Evolutionary conservation across 2,797 vertebrate genomes (phyloP), one percentile per base, ranked within the genome.

Genomic region (Hyperoplus immaculatus): DNA sequence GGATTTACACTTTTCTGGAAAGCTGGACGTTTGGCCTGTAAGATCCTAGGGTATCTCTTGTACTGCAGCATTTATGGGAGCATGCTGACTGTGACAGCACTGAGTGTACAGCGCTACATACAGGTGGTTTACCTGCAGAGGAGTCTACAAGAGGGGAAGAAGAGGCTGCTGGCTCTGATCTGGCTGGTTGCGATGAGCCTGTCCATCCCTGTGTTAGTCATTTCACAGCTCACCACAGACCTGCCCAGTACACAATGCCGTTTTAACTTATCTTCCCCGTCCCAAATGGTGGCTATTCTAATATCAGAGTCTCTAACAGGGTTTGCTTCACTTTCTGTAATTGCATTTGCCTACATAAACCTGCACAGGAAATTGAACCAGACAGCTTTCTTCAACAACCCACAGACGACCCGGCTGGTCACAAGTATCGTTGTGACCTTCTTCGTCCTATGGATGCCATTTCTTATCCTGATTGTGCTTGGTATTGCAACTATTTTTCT

Each of bases 81-180:
- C 38, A 0, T 68, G 3, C 45, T 87, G 57, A 93, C 75, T 15
- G 78, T 72, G 83, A 87, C 39, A 18, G 59, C 1, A 0, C 61
- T 94, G 56, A 91, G 92, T 7, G 11, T 94, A n/a, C 90, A 93
- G 72, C 84, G 87, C 7, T 93, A 84, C 68, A 5, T 93, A 2
- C 79, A 80, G 60, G 90, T 94, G 3, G 64, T 94, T 0, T 8
- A 88, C 8, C 50, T 14, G 18, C 76, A 73, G 50, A 77, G 6
- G 2, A 18, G 8, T 6, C 69, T 79, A 4, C 2, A n/a, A 21
- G 18, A 65, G 11, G 57, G 50, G 55, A 13, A 4, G 15, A 72
- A 1, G 55, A 49, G 42, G 58, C 39, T 85, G 45, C 65, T 89
- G 43, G 1, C 38, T 69, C 47, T 82, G 0, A 42, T 89, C 43